Evolutionary conservation across 2,888 invertebrate species (phyloP).

Genomic region (Timema cristinae): DNA sequence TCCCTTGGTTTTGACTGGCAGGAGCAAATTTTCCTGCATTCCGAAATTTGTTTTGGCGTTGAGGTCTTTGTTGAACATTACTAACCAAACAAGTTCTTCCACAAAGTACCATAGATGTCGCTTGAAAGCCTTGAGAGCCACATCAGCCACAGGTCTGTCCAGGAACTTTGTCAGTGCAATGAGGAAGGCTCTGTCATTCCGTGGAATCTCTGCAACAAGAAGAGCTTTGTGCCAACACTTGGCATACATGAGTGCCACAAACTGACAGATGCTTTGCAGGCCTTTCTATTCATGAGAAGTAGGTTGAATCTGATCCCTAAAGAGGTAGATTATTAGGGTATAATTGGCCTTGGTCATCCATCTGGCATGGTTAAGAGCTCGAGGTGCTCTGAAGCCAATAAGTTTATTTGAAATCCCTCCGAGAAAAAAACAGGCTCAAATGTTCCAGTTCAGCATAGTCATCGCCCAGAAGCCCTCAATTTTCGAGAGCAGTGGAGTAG

Average conservation of each 20-base stretch:
- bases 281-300: too few relatives aligned
- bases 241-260: too few relatives aligned
- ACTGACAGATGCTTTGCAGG: too few relatives aligned
- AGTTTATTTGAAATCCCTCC: not conserved
- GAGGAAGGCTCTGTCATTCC: too few relatives aligned
- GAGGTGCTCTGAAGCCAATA: not conserved
- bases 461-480: too few relatives aligned
- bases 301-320: too few relatives aligned
- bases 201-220: not conserved
- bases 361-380: not conserved
- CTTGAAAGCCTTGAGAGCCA: not conserved
- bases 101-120: not conserved
- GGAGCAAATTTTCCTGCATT: not conserved
- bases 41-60: not conserved
- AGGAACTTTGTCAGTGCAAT: not conserved
- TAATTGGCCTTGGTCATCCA: not conserved
- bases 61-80: not conserved
- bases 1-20: too few relatives aligned
- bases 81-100: not conserved
- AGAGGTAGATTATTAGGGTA: too few relatives aligned
- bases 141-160: not conserved
- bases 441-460: not conserved
- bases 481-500: too few relatives aligned
- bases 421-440: not conserved
- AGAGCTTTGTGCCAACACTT: too few relatives aligned